Conservation (phyloP, 2,797 vertebrate species). For the Acrossocheilus wenchowensis region DNA sequence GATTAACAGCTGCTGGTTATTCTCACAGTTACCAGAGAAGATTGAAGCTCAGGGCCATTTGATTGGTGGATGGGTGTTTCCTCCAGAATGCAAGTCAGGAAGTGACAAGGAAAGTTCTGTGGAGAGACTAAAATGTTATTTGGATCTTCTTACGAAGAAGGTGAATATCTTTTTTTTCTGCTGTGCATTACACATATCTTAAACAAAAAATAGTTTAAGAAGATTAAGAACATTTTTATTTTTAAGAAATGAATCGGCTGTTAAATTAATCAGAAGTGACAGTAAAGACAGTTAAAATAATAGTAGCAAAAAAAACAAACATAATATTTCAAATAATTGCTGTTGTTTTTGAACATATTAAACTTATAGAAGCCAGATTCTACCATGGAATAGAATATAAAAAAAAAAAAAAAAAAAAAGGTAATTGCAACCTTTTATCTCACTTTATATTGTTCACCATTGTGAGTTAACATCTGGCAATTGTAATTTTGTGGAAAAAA, state of each 20-base stretch:
- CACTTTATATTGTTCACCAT: neutral
- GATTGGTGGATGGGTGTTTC: constrained; percentile 88
- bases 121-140: constrained; percentile 81
- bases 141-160: constrained; percentile 86
- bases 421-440: neutral
- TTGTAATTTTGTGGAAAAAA: neutral
- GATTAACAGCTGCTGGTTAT: constrained; percentile 41
- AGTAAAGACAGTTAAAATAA: neutral
- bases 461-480: neutral
- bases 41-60: constrained; percentile 83
- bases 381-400: neutral
- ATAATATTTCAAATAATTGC: too few relatives aligned
- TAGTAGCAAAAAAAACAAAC: neutral
- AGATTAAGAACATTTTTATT: too few relatives aligned
- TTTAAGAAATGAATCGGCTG: neutral
- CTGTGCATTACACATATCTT: neutral
- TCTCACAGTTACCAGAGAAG: constrained; percentile 83
- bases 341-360: too few relatives aligned
- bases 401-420: neutral
- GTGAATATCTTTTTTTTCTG: constrained; percentile 67
- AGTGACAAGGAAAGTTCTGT: constrained; percentile 72
- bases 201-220: too few relatives aligned
- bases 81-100: constrained; percentile 75
- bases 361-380: neutral
- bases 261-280: neutral